Evolutionary conservation across 2,113 vertebrate species (phyloP), one percentile per base, ranked within the genome.

Genomic region (Australoheros scitulus): DNA sequence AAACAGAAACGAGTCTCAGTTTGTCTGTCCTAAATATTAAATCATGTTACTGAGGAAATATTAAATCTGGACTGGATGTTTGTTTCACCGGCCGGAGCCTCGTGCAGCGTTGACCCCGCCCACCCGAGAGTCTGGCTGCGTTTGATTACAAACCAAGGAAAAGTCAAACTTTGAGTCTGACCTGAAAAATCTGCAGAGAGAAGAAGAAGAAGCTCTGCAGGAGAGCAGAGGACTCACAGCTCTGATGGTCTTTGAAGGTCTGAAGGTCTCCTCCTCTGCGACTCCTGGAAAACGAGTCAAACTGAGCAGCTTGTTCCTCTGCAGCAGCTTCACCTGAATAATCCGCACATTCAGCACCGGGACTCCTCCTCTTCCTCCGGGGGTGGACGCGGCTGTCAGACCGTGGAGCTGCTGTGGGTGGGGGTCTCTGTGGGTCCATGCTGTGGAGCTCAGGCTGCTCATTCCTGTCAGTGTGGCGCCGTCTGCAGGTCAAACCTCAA

Each of bases 311-410:
- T 43, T 18, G 58, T 77, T 61, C 70, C n/a, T 61, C 38, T 14
- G 70, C 70, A 29, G 47, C 58, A 22, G 68, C 59, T 85, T 56
- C 80, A 87, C 80, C 76, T 82, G 80, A 82, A 87, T 20, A 82
- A 82, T 74, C 80, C 5, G 26, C 26, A 17, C 84, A 82, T 82
- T 86, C 79, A 86, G 65, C 79, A 65, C 20, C 17, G 14, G 64
- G 79, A 38, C 79, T 77, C 79, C 64, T 52, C 65, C 80, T 68
- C 76, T 58, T 63, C 38, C 22, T 61, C 29, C 7, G 2, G 65
- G 47, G 65, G 65, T 24, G 65, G 65, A 32, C 65, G 4, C 65
- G 50, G 65, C 24, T 70, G 6, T 55, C 15, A 18, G 41, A 14
- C 41, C 15, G 47, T 50, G 47, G 5, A 4, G 64, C 5, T 50